A percentile compares a stretch with the other conserved stretches of the same genome.
phyloP scores from a whole-genome alignment of 2,888 invertebrate species.

The Arctia plantaginis region DNA sequence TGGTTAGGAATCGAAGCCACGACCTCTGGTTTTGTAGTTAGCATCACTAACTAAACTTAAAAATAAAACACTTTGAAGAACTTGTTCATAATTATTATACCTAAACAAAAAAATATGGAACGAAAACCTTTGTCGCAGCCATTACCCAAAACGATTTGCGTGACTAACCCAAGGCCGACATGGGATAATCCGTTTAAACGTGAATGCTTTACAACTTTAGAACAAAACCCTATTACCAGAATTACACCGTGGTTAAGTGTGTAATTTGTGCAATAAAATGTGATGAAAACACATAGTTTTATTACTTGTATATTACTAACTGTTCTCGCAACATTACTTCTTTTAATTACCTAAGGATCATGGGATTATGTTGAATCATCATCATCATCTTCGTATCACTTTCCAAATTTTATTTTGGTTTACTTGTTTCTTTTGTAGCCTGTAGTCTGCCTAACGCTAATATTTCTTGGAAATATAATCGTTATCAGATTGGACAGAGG shows the following conservation, averaged over 20 bases:
- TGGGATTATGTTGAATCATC: not conserved
- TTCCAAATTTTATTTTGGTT: too few species aligned
- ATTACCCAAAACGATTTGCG: constrained; percentile 4
- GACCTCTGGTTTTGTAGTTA: not conserved
- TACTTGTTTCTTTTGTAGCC: too few species aligned
- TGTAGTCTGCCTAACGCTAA: too few species aligned
- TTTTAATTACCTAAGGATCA: not conserved
- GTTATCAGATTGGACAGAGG: too few species aligned
- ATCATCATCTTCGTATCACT: too few species aligned
- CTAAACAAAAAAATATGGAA: not conserved
- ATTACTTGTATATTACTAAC: not conserved
- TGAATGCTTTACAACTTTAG: constrained; percentile 17
- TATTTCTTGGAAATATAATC: too few species aligned
- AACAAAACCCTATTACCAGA: constrained; percentile 9
- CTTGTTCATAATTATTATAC: not conserved
- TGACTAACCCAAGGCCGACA: constrained; percentile 8
- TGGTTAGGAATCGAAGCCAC: too few species aligned
- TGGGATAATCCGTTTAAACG: constrained; percentile 19
- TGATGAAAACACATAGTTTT: not conserved
- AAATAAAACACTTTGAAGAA: not conserved
- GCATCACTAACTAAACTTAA: not conserved
- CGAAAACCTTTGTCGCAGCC: not conserved
- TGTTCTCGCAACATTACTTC: not conserved
- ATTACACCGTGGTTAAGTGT: constrained; percentile 4
- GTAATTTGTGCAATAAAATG: constrained; percentile 2